These are phyloP conservation scores for Actinia tenebrosa DNA, from an alignment of 64 coral and sea anemone species.

Conservation along the genomic window DNA sequence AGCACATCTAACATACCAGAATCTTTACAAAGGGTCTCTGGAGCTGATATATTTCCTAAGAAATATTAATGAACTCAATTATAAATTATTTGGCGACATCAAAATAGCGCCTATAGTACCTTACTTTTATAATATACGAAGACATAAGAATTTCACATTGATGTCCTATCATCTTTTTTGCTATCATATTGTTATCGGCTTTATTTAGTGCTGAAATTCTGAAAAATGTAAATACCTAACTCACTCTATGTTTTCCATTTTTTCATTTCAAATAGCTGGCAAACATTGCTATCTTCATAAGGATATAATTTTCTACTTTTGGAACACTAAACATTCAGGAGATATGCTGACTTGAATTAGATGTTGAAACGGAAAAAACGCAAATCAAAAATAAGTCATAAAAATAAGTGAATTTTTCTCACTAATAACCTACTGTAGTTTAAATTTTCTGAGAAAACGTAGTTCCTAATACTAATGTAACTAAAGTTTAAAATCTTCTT, in stretches of 20 bases:
- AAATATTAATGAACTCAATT: background rate
- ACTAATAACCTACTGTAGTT: too few species aligned
- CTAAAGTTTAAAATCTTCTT: too few species aligned
- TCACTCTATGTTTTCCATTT: background rate
- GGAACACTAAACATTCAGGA: too few species aligned
- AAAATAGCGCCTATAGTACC: background rate
- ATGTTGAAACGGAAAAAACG: too few species aligned
- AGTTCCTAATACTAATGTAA: too few species aligned
- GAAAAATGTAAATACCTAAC: background rate
- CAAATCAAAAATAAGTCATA: too few species aligned
- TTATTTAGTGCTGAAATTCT: background rate
- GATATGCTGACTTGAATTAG: too few species aligned
- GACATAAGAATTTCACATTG: background rate
- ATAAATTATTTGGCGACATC: background rate
- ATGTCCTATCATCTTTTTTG: background rate
- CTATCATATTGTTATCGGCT: background rate
- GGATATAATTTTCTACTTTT: too few species aligned
- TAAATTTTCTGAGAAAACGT: too few species aligned
- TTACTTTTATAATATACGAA: background rate
- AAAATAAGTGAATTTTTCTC: too few species aligned
- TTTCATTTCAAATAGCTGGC: too few species aligned
- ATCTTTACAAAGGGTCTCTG: background rate
- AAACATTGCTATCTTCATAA: too few species aligned
- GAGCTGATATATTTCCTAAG: slow-evolving; percentile 1
- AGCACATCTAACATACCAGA: background rate